phyloP scores from a whole-genome alignment of 2,797 vertebrate species.

The Prionace glauca region DNA sequence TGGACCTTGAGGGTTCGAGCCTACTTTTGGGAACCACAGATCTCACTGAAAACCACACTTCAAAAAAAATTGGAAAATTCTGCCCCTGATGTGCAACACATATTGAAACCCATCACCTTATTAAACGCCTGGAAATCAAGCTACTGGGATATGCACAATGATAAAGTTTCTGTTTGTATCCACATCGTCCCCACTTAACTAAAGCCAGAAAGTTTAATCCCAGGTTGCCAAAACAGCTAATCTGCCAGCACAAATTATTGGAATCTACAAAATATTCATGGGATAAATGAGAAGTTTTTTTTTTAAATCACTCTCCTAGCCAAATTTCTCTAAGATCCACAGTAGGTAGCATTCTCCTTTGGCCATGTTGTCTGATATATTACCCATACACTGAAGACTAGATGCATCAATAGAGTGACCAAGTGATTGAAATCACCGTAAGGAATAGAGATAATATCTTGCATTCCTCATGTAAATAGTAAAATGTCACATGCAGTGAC shows the following conservation, averaged over 20 bases:
- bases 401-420: neutral
- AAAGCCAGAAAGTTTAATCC: neutral
- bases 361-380: neutral
- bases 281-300: neutral
- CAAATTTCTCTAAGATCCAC: neutral
- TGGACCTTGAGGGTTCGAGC: too few relatives aligned
- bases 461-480: neutral
- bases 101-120: neutral
- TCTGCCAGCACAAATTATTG: neutral
- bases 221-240: neutral
- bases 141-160: neutral
- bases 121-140: neutral
- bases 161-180: neutral
- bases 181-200: neutral
- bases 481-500: neutral
- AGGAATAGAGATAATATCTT: neutral
- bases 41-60: too few relatives aligned
- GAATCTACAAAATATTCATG: neutral
- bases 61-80: too few relatives aligned
- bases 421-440: neutral
- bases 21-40: too few relatives aligned
- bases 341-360: too few relatives aligned
- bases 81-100: neutral
- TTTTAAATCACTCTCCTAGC: neutral
- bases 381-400: neutral